phyloP scores from a whole-genome alignment of 2,113 vertebrate genomes.

The Mesoclemmys tuberculata region DNA sequence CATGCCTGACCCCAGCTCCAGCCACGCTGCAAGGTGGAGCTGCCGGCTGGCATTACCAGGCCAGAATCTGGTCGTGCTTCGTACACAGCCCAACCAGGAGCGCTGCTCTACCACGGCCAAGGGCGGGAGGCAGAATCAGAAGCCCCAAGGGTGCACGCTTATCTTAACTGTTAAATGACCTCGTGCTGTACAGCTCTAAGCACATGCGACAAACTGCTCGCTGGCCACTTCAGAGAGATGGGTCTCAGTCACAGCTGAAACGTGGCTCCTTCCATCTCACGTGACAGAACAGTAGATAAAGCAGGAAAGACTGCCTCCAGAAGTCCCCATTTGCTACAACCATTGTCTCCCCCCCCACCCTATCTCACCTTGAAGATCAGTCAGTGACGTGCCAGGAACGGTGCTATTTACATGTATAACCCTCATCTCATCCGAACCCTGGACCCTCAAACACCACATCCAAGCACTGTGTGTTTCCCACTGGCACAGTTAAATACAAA shows the following conservation, averaged over 20 bases:
- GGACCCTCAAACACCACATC: no score
- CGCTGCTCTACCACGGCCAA: neutral
- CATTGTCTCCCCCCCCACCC: fast-evolving
- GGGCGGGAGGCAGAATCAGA: no score
- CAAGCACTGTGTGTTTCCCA: no score
- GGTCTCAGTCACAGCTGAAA: neutral
- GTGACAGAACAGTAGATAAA: neutral
- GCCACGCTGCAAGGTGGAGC: neutral
- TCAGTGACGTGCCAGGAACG: neutral
- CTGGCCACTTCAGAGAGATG: neutral
- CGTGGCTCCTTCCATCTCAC: neutral
- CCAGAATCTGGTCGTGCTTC: neutral
- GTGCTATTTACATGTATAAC: neutral
- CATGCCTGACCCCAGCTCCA: neutral
- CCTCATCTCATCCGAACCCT: neutral
- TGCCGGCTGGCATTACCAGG: neutral
- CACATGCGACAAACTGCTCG: neutral
- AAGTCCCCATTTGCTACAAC: neutral
- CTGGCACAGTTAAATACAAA: no score
- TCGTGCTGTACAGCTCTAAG: neutral
- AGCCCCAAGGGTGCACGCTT: no score
- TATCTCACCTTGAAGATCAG: neutral
- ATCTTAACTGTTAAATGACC: neutral
- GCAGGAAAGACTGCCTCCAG: neutral
- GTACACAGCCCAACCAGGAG: neutral